phyloP scores from a whole-genome alignment of 2,797 vertebrate species.

The Centropyge bicolor region DNA sequence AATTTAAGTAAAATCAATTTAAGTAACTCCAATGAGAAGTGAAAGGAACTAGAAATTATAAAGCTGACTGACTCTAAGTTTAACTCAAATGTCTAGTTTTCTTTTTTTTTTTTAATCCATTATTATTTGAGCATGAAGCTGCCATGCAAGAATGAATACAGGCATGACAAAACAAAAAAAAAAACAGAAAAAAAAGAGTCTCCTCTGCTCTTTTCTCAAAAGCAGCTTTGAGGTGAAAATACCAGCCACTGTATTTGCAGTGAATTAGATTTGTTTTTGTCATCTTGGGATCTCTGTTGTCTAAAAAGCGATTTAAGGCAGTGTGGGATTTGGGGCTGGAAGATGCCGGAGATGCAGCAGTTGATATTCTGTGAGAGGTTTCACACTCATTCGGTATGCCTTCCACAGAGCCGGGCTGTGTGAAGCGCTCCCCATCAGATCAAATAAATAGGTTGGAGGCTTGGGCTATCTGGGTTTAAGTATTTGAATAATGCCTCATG shows the following conservation, averaged over 20 bases:
- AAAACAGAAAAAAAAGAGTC: neutral
- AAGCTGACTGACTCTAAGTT: neutral
- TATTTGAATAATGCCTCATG: slow-evolving; percentile 25
- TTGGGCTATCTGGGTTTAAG: slow-evolving; percentile 17
- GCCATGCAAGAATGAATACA: neutral
- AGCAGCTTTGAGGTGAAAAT: neutral
- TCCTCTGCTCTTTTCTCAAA: neutral
- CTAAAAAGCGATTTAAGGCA: neutral
- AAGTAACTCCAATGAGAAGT: no score
- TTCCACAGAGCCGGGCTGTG: neutral
- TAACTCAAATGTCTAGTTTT: neutral
- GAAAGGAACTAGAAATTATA: no score
- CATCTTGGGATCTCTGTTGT: slow-evolving; percentile 1
- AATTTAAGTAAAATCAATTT: no score
- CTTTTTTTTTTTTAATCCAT: neutral
- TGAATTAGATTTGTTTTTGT: neutral
- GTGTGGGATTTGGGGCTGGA: neutral
- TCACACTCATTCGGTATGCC: slow-evolving; percentile 10
- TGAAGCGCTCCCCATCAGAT: neutral
- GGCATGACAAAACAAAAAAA: neutral
- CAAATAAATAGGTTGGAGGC: slow-evolving; percentile 37
- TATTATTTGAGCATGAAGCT: neutral
- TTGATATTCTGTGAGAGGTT: slow-evolving; percentile 22
- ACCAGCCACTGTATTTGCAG: neutral
- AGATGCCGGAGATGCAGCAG: slow-evolving; percentile 5